Conservation (phyloP, 2,888 invertebrate species). For the Allophyes oxyacanthae region DNA sequence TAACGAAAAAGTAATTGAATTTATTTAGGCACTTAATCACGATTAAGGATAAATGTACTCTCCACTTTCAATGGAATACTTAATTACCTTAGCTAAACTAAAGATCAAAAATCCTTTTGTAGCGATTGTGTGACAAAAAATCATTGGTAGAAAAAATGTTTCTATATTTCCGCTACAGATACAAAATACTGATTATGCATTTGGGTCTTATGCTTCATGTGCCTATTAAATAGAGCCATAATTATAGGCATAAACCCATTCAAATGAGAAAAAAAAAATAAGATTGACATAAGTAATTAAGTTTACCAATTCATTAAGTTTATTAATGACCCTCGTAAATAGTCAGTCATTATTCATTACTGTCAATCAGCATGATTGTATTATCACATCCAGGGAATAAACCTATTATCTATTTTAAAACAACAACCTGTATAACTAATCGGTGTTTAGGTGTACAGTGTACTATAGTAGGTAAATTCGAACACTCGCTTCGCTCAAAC, state of each 20-base stretch:
- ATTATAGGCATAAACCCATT: too few relatives aligned
- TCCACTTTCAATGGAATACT: conserved; percentile 8
- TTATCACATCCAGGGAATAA: too few relatives aligned
- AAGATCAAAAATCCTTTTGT: not conserved
- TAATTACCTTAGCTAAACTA: conserved; percentile 14
- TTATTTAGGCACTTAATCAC: conserved; percentile 48
- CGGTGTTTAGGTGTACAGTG: not conserved
- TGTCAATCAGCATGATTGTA: too few relatives aligned
- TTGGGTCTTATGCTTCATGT: too few relatives aligned
- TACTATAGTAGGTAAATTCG: conserved; percentile 15
- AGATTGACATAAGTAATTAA: too few relatives aligned
- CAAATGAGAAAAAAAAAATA: too few relatives aligned
- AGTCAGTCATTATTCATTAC: too few relatives aligned
- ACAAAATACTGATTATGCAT: too few relatives aligned
- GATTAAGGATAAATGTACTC: conserved; percentile 54
- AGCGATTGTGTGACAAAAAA: not conserved
- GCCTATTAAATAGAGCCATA: too few relatives aligned
- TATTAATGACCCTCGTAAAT: too few relatives aligned
- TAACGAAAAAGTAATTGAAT: conserved; percentile 23
- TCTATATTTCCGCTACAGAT: too few relatives aligned
- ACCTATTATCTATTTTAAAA: conserved; percentile 8
- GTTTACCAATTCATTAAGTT: too few relatives aligned
- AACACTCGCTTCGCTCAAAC: conserved; percentile 32
- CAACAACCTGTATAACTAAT: conserved; percentile 29
- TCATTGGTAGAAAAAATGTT: not conserved